Conservation (phyloP, 2,797 vertebrate genomes). For the Melanogrammus aeglefinus region DNA sequence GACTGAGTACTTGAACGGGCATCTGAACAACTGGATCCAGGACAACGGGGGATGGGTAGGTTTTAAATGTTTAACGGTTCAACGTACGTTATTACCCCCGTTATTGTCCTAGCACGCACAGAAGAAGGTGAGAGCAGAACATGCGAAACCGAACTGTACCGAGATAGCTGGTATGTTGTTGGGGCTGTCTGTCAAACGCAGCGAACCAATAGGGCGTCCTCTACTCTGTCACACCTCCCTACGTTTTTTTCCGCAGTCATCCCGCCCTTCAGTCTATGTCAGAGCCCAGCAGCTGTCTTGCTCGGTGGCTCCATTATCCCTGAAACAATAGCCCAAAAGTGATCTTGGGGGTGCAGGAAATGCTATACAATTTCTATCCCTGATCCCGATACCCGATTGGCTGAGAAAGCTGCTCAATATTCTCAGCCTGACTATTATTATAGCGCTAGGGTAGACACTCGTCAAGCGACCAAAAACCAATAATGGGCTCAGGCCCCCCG, state of each 20-base stretch:
- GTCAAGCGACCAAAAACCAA: conserved; percentile 47
- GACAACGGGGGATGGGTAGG: conserved; percentile 99
- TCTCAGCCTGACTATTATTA: not conserved
- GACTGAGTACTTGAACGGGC: conserved; percentile 96
- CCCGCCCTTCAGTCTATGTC: conserved; percentile 37
- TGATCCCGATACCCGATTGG: not conserved
- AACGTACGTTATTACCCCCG: not conserved
- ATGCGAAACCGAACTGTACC: conserved; percentile 30
- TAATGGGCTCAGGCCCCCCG: conserved; percentile 53
- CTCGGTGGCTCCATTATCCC: conserved; percentile 13
- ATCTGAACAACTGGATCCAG: conserved; percentile 93
- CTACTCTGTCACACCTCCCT: conserved; percentile 73
- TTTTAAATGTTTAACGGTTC: conserved; percentile 61
- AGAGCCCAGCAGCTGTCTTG: conserved; percentile 46
- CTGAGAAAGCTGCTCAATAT: not conserved
- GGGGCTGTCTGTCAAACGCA: conserved; percentile 46
- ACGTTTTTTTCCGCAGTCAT: conserved; percentile 31
- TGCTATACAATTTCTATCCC: not conserved
- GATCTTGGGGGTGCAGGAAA: not conserved
- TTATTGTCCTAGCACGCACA: conserved; percentile 21
- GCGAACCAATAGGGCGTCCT: conserved; percentile 51
- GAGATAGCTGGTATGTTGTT: conserved; percentile 48
- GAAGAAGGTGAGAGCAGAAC: conserved; percentile 12
- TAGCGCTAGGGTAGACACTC: conserved; percentile 22
- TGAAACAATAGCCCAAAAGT: conserved; percentile 8